Evolutionary conservation across 2,113 vertebrate species (phyloP), one percentile per base, ranked within the genome.

Genomic region (Gila orcuttii): DNA sequence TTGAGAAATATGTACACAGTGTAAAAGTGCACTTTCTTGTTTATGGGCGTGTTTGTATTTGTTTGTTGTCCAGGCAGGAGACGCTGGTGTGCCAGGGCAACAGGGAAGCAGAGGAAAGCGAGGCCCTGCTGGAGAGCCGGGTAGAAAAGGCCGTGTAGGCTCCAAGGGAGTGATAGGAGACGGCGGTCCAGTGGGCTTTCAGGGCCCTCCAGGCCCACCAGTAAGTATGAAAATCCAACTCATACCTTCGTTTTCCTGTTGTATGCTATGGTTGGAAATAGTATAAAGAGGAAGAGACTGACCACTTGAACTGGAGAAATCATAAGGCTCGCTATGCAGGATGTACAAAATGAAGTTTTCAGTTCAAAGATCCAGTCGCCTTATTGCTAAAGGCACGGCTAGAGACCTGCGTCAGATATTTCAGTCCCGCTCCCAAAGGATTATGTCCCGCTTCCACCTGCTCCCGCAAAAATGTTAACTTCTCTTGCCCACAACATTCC

Each of bases 131-230:
- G 94, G 94, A 77, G 90, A 93, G 81, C 36, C 81, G 82, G 95
- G 94, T 82, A 90, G 64, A n/a, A 88, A 93, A 73, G 95, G 94
- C 36, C 86, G 86, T 1, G 69, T 85, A 0, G 93, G 95, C 86
- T 85, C 91, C 36, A 94, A 95, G 80, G 94, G 94, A 25, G 85
- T 92, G 80, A 85, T 86, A 87, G 93, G 94, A 89, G 95, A 94
- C 52, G 87, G 88, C 9, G 87, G 93, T 75, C 92, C 88, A 31
- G 91, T 92, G 83, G 95, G 95, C 33, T 95, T 93, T 36, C 77
- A 90, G 87, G 94, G 95, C 15, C 91, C 92, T 6, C 87, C 90
- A 62, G 94, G 93, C 74, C 93, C 90, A 75, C 91, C 91, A 60
- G 95, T 95, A 88, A 93, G 93, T 94, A 39, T 39, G 1, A 33